Base-by-base conservation (phyloP, 2,888 invertebrate genomes). In the Lysandra bellargus region DNA sequence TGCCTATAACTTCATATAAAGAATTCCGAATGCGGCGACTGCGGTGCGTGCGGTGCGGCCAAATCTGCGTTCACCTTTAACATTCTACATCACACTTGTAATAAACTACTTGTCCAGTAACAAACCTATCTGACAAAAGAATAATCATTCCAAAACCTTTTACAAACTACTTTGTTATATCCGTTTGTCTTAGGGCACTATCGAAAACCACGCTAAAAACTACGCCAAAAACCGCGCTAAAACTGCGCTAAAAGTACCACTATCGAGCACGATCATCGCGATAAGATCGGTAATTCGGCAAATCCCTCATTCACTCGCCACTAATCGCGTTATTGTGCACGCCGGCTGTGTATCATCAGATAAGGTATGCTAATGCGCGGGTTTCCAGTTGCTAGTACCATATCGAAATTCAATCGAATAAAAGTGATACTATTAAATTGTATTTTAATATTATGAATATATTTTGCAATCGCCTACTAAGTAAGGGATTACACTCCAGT, bases 331-430 rank as follows among this genome's bases (percentile, higher is more conserved):
- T 89, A 91, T 91, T 92, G 91, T 92, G 89, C 89, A 88, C 83
- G 86, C 80, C 82, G 78, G 79, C 81, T 86, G 85, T 84, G 86
- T 86, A 85, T 85, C 84, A 87, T 93, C 92, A 86, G 93, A 93
- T 92, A 92, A 90, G 83, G 88, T 87, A 90, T 92, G 92, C 90
- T 92, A 92, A 93, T 92, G 88, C 87, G 88, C 90, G 87, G 90
- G 88, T 87, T 90, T 90, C 87, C 91, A 87, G 88, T 87, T 84
- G 85, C 86, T 84, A 87, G 60, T 78, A 78, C 33, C 72, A 49
- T 75, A 69, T 75, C 44, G 69, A 69, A 69, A 69, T 69, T 33
- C 12, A 23, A 69, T 33, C 12, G 9, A 23, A 69, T 14, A 33
- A 37, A 14, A 33, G 5, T 30, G 1, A 61, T 23, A 23, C 23